Base-by-base conservation (phyloP, 1,140 invertebrate genomes). In the Teleopsis dalmanni region DNA sequence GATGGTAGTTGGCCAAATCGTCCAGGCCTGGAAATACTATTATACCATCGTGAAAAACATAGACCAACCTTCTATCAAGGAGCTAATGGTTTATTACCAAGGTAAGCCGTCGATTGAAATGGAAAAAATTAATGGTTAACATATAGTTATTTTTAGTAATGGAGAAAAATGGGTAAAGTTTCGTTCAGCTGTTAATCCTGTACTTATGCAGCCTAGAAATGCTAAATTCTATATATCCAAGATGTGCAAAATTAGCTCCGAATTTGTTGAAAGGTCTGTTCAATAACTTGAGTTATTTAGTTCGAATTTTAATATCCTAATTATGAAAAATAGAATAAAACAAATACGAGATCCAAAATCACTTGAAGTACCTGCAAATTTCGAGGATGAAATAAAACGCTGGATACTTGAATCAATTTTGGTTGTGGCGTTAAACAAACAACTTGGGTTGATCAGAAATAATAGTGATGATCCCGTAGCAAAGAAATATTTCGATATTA, bases 401-500 rank as follows among this genome's bases (percentile, higher is more conserved):
- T 48, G 73, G 64, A 21, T 36, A 18, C 29, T 48, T 8, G 47
- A 48, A 13, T 29, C 47, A 14, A 27, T 48, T 7, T 23, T 26
- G 1, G 8, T 40, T 0, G 36, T 48, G 9, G 47, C 47, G 23
- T 36, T 48, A 11, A 33, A 48, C 18, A 48, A 16, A 13, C 23
- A 27, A 9, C 9, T 48, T 22, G 47, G 47, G 3, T 36, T 48
- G 2, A 11, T 48, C 3, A 11, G 13, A n/a, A 10, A 27, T 8
- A 65, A 82, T 13, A 54, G 79, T 29, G 78, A 77, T 2, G 59
- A 66, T 59, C 50, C 57, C 0, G 58, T 58, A 46, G 58, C 79
- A 79, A 60, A 50, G n/a, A 52, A 27, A 0, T 36, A 65, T 76
- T 82, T 84, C 35, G 50, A 78, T 41, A 67, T 76, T 6, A 76